A percentile compares a stretch with the other conserved stretches of the same genome.
phyloP scores from a whole-genome alignment of 2,888 invertebrate genomes.

The Camptogramma bilineatum region DNA sequence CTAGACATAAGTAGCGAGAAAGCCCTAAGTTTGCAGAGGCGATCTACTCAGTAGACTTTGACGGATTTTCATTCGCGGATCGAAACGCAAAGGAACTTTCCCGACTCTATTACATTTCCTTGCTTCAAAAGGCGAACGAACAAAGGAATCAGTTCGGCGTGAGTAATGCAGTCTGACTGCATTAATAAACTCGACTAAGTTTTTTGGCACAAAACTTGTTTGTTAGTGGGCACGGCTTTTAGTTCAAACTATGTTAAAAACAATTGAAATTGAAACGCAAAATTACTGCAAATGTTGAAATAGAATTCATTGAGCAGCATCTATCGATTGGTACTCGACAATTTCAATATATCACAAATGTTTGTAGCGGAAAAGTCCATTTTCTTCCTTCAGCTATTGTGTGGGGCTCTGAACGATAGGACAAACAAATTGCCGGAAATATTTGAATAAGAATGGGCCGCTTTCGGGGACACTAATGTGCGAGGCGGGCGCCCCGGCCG shows the following conservation, averaged over 20 bases:
- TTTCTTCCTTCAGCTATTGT: constrained; percentile 63
- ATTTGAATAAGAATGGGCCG: constrained; percentile 83
- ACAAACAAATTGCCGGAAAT: constrained; percentile 83
- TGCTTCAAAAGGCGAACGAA: constrained; percentile 50
- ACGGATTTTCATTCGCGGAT: constrained; percentile 37
- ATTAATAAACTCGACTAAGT: constrained; percentile 72
- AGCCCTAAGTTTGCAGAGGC: constrained; percentile 17
- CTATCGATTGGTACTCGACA: constrained; percentile 30
- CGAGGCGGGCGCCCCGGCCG: constrained; percentile 74
- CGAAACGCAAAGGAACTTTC: constrained; percentile 32
- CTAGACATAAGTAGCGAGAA: neutral
- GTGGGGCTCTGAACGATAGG: constrained; percentile 71
- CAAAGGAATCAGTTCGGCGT: constrained; percentile 66
- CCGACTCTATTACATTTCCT: constrained; percentile 50
- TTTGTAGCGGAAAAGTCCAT: constrained; percentile 52
- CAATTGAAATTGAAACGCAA: constrained; percentile 39
- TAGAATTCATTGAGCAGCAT: constrained; percentile 27
- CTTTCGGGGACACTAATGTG: constrained; percentile 80
- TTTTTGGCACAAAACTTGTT: constrained; percentile 74
- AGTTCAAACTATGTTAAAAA: constrained; percentile 46
- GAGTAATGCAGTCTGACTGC: constrained; percentile 70
- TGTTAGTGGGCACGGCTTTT: constrained; percentile 49
- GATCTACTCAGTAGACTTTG: constrained; percentile 29
- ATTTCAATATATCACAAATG: constrained; percentile 37
- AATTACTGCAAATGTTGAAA: constrained; percentile 30